Evolutionary conservation across 2,113 vertebrate genomes (phyloP), one percentile per base, ranked within the genome.

Genomic region (Okapia johnstoni): DNA sequence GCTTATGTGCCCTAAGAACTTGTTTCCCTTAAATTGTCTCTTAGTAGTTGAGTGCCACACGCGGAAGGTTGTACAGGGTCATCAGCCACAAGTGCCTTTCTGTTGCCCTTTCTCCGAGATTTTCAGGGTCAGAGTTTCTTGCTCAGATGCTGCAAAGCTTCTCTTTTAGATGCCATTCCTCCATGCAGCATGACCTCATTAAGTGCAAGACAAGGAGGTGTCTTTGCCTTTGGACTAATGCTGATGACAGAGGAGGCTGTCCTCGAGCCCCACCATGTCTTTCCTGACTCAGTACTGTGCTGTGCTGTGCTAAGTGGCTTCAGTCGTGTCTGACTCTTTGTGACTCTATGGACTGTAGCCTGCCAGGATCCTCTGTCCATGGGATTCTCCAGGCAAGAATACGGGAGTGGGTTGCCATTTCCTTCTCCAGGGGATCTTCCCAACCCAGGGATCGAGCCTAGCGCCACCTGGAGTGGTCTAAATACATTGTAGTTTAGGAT

Each of bases 31-130:
- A 8, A 28, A 16, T 9, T 28, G 14, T 16, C 43, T 26, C 13
- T 48, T 48, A 48, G 25, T 28, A 28, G 43, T 2, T 28, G 40
- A 30, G 43, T 9, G 14, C 43, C 25, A 9, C 1, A 1, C 0
- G 0, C 9, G 13, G 73, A 28, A 17, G 4, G 43, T 9, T 15
- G 43, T 2, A 46, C 73, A 5, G 40, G 43, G 13, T 77, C 25
- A 16, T 46, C 25, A 28, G 25, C 43, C 6, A 6, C 40, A 13
- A 26, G 40, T 2, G 40, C 40, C 8, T 9, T 28, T 77, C 43
- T 30, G 26, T 17, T 28, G 73, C 25, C 25, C 43, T 9, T 16
- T 25, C 73, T 77, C 43, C 1, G 1, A 28, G 73, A 43, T 48
- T 48, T 17, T 28, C 73, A 77, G 43, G 7, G 43, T 16, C 26